These are phyloP conservation scores for Dermolepida albohirtum DNA, from an alignment of 2,888 invertebrate species.

Conservation along the genomic window DNA sequence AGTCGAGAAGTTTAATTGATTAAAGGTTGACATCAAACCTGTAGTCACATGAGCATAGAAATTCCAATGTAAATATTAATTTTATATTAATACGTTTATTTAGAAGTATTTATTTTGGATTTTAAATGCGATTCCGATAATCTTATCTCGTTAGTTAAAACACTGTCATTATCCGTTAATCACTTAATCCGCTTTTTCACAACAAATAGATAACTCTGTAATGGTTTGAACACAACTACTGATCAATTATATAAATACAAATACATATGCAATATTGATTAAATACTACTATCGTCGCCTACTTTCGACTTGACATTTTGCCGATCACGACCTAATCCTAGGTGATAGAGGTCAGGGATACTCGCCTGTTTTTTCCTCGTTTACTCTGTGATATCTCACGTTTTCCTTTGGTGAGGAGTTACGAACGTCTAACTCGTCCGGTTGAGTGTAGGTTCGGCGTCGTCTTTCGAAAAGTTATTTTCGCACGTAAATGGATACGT, in stretches of 20 bases:
- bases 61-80: too few species aligned
- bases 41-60: too few species aligned
- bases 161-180: too few species aligned
- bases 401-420: background rate
- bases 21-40: too few species aligned
- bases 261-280: background rate
- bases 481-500: too few species aligned
- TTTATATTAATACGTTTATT: too few species aligned
- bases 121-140: background rate
- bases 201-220: background rate
- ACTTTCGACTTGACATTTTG: constrained; percentile 22
- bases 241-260: background rate
- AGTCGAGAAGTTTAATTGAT: too few species aligned
- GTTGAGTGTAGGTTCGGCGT: background rate
- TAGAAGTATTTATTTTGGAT: too few species aligned
- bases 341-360: constrained; percentile 28
- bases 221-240: background rate
- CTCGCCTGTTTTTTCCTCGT: background rate
- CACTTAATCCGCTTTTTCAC: too few species aligned
- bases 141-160: background rate
- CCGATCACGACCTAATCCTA: constrained; percentile 23
- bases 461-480: background rate
- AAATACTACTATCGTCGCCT: background rate
- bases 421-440: background rate
- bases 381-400: constrained; percentile 13